These are phyloP conservation scores for Phylloscopus whistleri DNA, from an alignment of 2,113 vertebrate species.

Conservation along the genomic window DNA sequence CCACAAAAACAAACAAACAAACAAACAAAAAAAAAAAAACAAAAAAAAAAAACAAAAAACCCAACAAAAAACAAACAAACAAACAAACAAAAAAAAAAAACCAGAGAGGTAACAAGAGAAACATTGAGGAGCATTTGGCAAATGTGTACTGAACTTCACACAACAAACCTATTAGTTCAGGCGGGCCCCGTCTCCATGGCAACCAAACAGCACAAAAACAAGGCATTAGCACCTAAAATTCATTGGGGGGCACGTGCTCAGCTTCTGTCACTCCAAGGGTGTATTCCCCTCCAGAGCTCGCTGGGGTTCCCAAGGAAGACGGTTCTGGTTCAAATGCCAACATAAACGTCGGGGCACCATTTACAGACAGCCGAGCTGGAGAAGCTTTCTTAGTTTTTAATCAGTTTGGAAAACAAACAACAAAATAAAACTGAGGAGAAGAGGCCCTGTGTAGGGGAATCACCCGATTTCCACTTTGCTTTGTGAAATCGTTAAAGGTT, in stretches of 20 bases:
- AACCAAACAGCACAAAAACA: conserved; percentile 65
- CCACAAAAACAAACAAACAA: too few species aligned
- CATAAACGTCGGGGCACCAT: background rate
- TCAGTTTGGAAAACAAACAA: background rate
- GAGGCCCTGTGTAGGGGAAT: background rate
- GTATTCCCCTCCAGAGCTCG: background rate
- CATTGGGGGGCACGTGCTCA: background rate
- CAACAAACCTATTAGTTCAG: conserved; percentile 58
- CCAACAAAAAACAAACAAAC: too few species aligned
- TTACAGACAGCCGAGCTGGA: background rate
- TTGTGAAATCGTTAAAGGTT: background rate
- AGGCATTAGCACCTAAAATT: conserved; percentile 37
- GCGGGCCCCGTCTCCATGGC: conserved; percentile 45
- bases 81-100: background rate
- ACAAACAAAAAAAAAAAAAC: too few species aligned
- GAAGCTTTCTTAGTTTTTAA: background rate
- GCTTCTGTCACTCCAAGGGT: background rate
- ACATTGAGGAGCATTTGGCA: conserved; percentile 10
- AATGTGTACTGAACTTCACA: conserved; percentile 19
- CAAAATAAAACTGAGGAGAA: background rate
- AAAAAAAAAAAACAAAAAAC: too few species aligned
- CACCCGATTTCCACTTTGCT: background rate
- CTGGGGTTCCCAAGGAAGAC: background rate
- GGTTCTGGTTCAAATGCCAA: background rate
- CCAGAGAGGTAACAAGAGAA: background rate